Percentiles rank a stretch among this genome's conserved stretches.
phyloP scores from a whole-genome alignment of 2,797 vertebrate species.

The Acrocephalus scirpaceus region DNA sequence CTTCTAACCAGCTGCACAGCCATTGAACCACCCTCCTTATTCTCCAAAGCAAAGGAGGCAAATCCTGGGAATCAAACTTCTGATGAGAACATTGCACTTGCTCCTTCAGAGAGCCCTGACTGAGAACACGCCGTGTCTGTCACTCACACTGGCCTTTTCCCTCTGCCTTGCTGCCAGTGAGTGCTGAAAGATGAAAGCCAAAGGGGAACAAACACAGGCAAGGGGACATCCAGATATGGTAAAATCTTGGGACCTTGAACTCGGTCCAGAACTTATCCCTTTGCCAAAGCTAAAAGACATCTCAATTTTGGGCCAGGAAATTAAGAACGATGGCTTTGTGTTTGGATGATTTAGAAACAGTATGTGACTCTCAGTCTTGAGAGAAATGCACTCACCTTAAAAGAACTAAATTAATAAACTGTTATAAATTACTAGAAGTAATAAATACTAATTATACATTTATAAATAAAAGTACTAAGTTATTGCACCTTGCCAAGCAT shows the following conservation, averaged over 20 bases:
- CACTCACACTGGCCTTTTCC: not conserved
- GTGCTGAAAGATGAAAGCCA: not conserved
- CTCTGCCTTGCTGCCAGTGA: not conserved
- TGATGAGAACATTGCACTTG: fast-evolving
- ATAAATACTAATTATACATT: not conserved
- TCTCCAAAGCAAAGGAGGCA: not conserved
- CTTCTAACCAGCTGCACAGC: not conserved
- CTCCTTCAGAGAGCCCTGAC: not conserved
- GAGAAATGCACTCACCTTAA: not conserved
- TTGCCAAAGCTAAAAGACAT: not conserved
- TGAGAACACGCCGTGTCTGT: not conserved
- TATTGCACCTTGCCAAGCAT: not conserved
- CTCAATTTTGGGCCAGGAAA: not conserved
- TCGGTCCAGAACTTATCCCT: constrained; percentile 2
- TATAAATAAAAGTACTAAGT: not conserved
- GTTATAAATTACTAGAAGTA: not conserved
- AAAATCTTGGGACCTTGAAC: constrained; percentile 11
- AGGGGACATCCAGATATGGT: constrained; percentile 38
- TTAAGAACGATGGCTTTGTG: not conserved
- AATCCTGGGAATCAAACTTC: not conserved
- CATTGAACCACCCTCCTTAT: not conserved
- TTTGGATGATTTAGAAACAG: not conserved
- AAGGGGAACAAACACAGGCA: not conserved
- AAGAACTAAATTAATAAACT: not conserved
- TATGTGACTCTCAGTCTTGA: not conserved